These are phyloP conservation scores for Etheostoma nigrum DNA, from an alignment of 2,797 vertebrate species.

Conservation along the genomic window DNA sequence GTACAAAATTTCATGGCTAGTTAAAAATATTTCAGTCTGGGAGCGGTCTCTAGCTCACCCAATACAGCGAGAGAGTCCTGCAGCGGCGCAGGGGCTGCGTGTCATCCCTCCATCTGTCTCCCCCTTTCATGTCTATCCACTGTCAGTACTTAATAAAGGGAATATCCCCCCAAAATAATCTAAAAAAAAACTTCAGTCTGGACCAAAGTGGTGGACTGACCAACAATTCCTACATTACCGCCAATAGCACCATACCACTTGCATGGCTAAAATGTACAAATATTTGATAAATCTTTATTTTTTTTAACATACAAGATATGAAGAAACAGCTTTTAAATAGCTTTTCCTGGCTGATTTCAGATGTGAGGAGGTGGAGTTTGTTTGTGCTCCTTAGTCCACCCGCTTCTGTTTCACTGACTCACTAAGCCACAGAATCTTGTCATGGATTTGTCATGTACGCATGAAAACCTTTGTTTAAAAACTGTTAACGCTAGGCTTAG, in stretches of 20 bases:
- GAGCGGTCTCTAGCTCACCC: too few relatives aligned
- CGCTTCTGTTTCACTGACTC: slow-evolving; percentile 17
- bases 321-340: slow-evolving; percentile 2
- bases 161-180: too few relatives aligned
- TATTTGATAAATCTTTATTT: neutral
- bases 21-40: neutral
- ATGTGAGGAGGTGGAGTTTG: slow-evolving; percentile 18
- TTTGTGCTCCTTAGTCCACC: slow-evolving; percentile 16
- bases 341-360: slow-evolving; percentile 15
- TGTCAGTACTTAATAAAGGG: too few relatives aligned
- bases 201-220: neutral
- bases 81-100: too few relatives aligned
- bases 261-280: neutral
- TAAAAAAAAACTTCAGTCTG: too few relatives aligned
- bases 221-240: neutral
- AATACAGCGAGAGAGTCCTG: too few relatives aligned
- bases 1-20: neutral
- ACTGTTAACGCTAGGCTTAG: slow-evolving; percentile 14
- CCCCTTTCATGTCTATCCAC: too few relatives aligned
- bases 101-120: too few relatives aligned
- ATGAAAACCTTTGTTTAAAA: slow-evolving; percentile 39
- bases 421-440: slow-evolving; percentile 47
- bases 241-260: neutral
- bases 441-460: slow-evolving; percentile 35
- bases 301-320: neutral